Percentiles rank a stretch among this genome's conserved stretches.
phyloP scores from a whole-genome alignment of 2,888 invertebrate species.

The Clanis bilineata region DNA sequence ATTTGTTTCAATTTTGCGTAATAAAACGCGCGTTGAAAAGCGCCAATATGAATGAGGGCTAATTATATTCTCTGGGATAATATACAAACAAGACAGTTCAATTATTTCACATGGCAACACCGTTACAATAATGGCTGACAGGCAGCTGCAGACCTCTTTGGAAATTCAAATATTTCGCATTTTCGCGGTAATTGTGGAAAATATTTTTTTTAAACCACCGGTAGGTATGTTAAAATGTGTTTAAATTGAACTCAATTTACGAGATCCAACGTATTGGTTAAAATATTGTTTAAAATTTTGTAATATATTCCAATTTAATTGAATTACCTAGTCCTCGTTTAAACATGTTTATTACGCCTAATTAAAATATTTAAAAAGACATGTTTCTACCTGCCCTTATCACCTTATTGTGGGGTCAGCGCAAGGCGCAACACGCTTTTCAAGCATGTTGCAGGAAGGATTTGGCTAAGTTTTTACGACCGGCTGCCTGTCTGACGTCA shows the following conservation, averaged over 20 bases:
- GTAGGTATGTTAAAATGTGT: neutral
- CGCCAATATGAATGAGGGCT: too few species aligned
- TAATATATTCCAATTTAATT: neutral
- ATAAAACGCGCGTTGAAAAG: too few species aligned
- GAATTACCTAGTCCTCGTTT: too few species aligned
- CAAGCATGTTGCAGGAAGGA: too few species aligned
- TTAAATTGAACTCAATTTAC: neutral
- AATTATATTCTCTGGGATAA: neutral
- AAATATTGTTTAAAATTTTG: neutral
- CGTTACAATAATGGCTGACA: conserved; percentile 33
- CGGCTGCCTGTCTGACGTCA: too few species aligned
- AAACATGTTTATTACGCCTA: too few species aligned
- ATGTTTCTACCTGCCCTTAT: too few species aligned
- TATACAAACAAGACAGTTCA: neutral
- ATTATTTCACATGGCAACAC: conserved; percentile 33
- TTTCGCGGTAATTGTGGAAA: conserved; percentile 43
- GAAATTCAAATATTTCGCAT: conserved; percentile 26
- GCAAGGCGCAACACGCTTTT: too few species aligned
- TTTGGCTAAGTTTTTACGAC: too few species aligned
- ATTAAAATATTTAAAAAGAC: too few species aligned
- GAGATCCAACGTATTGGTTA: neutral
- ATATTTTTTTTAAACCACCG: conserved; percentile 21
- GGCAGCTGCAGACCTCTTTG: conserved; percentile 31
- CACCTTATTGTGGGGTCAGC: too few species aligned
- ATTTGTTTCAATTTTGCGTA: too few species aligned